Evolutionary conservation across 2,113 vertebrate species (phyloP).

Genomic region (Rhea pennata): DNA sequence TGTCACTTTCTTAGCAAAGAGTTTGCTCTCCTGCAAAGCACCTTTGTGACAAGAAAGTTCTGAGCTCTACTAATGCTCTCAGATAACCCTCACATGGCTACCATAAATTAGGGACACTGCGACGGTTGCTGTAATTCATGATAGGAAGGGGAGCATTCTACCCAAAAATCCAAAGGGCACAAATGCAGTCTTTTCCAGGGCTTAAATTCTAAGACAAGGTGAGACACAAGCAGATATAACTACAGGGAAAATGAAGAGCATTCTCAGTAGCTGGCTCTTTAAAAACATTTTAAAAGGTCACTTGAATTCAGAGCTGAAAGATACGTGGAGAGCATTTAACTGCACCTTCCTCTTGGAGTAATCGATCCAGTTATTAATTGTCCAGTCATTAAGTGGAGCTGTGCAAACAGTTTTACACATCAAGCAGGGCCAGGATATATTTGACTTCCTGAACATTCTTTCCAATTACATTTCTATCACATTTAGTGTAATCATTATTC

Average conservation of each 20-base stretch:
- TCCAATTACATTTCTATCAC: not conserved
- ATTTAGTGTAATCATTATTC: not conserved
- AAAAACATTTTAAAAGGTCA: conserved; percentile 22
- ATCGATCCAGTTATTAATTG: conserved; percentile 25
- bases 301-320: not conserved
- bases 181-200: not conserved
- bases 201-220: not conserved
- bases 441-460: not conserved
- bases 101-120: not conserved
- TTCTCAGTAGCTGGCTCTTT: not conserved
- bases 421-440: not conserved
- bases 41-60: not conserved
- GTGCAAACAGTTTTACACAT: not conserved
- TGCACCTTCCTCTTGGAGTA: not conserved
- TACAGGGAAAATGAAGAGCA: not conserved
- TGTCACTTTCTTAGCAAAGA: not conserved
- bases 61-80: not conserved
- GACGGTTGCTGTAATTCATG: not conserved
- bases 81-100: not conserved
- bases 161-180: not conserved
- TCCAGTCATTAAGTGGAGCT: not conserved
- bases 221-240: not conserved
- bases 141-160: not conserved
- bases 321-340: not conserved
- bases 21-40: not conserved